Evolutionary conservation across 2,113 vertebrate species (phyloP).

Genomic region (Pelodiscus sinensis): DNA sequence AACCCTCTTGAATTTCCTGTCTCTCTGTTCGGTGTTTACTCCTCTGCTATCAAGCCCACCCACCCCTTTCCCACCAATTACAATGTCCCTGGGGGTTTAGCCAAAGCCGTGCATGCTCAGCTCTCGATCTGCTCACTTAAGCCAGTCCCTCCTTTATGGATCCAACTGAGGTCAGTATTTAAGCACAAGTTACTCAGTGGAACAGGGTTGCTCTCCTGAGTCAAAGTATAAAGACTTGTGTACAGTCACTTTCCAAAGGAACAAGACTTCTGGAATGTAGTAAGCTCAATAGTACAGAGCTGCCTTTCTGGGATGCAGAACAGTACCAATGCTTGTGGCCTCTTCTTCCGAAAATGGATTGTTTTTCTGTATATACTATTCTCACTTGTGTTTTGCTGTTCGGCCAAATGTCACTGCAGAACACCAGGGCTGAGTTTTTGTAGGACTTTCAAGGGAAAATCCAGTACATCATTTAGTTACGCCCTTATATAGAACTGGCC

Average conservation of each 20-base stretch:
- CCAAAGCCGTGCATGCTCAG: not conserved
- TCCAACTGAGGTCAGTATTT: not conserved
- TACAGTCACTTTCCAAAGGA: not conserved
- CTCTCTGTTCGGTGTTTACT: conserved; percentile 6
- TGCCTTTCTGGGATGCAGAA: not conserved
- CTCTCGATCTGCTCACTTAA: not conserved
- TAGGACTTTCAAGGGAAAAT: not conserved
- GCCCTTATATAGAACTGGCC: fast-evolving
- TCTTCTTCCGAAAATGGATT: fast-evolving
- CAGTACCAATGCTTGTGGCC: fast-evolving
- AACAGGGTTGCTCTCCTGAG: not conserved
- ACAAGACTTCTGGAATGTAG: not conserved
- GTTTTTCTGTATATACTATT: not conserved
- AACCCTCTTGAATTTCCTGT: not conserved
- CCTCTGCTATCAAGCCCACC: not conserved
- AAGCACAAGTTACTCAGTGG: not conserved
- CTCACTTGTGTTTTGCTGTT: fast-evolving
- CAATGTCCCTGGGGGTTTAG: not conserved
- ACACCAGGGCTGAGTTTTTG: not conserved
- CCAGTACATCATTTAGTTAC: not conserved
- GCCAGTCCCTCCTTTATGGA: not conserved
- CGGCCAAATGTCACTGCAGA: not conserved
- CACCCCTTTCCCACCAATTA: not conserved
- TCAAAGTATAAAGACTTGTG: fast-evolving
- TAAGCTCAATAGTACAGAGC: not conserved